phyloP scores from a whole-genome alignment of 2,888 invertebrate species.

The Tipula unca region DNA sequence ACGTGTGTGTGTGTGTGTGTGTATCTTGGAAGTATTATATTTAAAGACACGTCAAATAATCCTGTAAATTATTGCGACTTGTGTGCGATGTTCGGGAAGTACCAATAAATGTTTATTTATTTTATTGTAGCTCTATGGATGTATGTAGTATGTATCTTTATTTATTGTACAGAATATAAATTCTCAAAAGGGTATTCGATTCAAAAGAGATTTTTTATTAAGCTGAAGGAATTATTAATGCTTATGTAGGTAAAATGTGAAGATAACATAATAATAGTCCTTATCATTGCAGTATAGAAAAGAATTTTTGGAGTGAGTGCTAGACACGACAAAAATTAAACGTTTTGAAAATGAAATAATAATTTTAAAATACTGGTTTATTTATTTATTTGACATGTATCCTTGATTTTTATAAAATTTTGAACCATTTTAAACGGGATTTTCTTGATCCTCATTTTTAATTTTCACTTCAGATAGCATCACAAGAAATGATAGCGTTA shows the following conservation, averaged over 20 bases:
- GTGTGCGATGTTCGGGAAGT: background rate
- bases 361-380: too few relatives aligned
- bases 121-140: background rate
- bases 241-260: background rate
- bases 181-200: background rate
- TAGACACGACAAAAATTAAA: too few relatives aligned
- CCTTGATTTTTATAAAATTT: too few relatives aligned
- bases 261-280: background rate
- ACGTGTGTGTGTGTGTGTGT: background rate
- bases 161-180: background rate
- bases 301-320: too few relatives aligned
- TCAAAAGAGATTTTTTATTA: background rate
- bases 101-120: background rate
- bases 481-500: too few relatives aligned
- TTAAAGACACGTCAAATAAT: background rate
- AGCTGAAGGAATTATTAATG: background rate
- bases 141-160: background rate
- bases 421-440: too few relatives aligned
- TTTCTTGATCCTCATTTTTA: too few relatives aligned
- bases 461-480: too few relatives aligned
- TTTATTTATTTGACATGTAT: too few relatives aligned
- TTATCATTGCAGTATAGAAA: too few relatives aligned
- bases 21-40: background rate
- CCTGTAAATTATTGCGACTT: background rate
- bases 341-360: too few relatives aligned